Base-by-base conservation (phyloP, 2,888 invertebrate species). In the Gonocerus acuteangulatus region DNA sequence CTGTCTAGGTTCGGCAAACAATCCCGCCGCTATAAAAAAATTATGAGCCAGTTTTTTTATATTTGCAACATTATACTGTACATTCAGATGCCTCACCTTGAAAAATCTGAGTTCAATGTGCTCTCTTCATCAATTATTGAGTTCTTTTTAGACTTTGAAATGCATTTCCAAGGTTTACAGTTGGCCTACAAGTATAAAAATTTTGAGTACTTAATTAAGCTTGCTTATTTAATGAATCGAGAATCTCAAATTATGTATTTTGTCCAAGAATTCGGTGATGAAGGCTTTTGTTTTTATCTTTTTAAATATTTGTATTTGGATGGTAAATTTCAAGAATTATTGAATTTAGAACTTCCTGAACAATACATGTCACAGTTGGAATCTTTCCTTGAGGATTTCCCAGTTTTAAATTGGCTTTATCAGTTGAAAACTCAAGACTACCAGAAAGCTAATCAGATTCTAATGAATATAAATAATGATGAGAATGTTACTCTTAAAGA, bases 121-220 rank as follows among this genome's bases (percentile, higher is more conserved):
- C 19, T 51, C 11, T 36, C 51, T 19, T 51, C 51, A 27, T 34
- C 19, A 18, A 27, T 51, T 2, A 36, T 51, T 19, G 23, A 32
- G 16, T 51, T 51, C 21, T 51, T 51, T 13, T 32, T 51, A 11
- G 51, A 51, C 21, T 34, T 16, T 9, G 34, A 51, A 7, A 32
- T 51, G 34, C 36, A 27, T n/a, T 19, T 16, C 27, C 34, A 51
- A 36, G 51, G 18, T 3, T 15, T 51, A 3, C 32, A 19, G 51
- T 19, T 51, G 36, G 51, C 51, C 13, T 51, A 51, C 51, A 51
- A 51, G 36, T 51, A 36, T 36, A 51, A 51, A 34, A 51, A 51
- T 51, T 51, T 51, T 51, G 36, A 51, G 11, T 51, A 36, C 34
- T 51, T 51, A 51, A 27, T 21, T 1, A 32, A 32, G 2, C 27